Base-by-base conservation (phyloP, 1,140 invertebrate species). In the Macrotrachela quadricornifera region DNA sequence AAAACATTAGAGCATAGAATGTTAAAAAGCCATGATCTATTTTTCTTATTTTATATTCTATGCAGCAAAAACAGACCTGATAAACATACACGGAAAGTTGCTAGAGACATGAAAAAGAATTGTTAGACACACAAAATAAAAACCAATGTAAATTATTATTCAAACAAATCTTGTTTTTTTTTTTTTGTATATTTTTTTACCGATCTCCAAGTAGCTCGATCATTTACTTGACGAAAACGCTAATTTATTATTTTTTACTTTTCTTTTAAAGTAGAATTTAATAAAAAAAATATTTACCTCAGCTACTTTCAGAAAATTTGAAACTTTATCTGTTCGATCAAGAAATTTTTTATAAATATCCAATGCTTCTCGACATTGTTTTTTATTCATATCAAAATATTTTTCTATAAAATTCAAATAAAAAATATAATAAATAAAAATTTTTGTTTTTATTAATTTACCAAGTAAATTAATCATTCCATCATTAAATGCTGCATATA, bases 381-480 rank as follows among this genome's bases (percentile, higher is more conserved):
- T 99, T 69, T 96, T 97, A 72, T 97, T 96, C 90, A 97, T 96
- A 69, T 95, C 88, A 74, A 97, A 99, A 74, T 90, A 97, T 73
- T 97, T 71, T 59, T 70, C 69, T 68, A 63, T 45, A 66, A 2
- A 64, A 51, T 46, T n/a, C n/a, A 30, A 46, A 46, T 13, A 46
- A 46, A 2, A 21, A 46, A 4, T 4, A 6, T 6, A 15, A 12
- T 12, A 6, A 3, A 16, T 4, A 15, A 6, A 15, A 21, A 36
- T 36, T 14, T 21, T 21, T 16, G 13, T 46, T 12, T 13, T 40
- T 9, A n/a, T 38, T 37, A 14, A 59, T 59, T 61, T 39, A 81
- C 80, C 80, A 71, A 99, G 74, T 59, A 97, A 77, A 76, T 97
- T 99, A 63, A 99, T 99, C 60, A 97, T 91, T 59, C 88, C 92